These are phyloP conservation scores for Moxostoma hubbsi DNA, from an alignment of 2,797 vertebrate genomes.

Conservation along the genomic window DNA sequence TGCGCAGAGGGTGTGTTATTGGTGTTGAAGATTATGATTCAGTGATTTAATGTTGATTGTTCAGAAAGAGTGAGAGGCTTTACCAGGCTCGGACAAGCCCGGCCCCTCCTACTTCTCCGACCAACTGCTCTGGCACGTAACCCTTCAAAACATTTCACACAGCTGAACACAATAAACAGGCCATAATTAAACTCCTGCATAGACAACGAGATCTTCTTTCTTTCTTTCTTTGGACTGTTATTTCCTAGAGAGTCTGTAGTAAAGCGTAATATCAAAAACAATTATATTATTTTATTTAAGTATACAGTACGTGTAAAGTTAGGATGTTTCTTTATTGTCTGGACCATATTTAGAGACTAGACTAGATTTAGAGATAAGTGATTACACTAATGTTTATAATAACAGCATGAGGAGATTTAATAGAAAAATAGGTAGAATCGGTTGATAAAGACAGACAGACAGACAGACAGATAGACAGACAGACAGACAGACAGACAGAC, in stretches of 20 bases:
- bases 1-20: constrained; percentile 36
- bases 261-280: neutral
- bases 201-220: neutral
- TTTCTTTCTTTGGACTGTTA: neutral
- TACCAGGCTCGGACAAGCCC: constrained; percentile 51
- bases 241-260: constrained; percentile 24
- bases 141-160: constrained; percentile 32
- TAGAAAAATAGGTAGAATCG: too few relatives aligned
- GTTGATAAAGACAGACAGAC: too few relatives aligned
- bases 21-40: constrained; percentile 53
- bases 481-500: too few relatives aligned
- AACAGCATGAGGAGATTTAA: too few relatives aligned
- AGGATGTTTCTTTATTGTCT: neutral
- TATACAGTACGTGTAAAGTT: neutral
- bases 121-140: constrained; percentile 34
- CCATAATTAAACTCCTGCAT: constrained; percentile 19
- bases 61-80: constrained; percentile 29
- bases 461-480: too few relatives aligned
- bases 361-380: too few relatives aligned
- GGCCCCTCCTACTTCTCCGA: constrained; percentile 10
- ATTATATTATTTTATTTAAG: neutral
- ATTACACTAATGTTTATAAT: too few relatives aligned
- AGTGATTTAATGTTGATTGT: constrained; percentile 45
- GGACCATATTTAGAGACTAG: too few relatives aligned
- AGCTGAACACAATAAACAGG: constrained; percentile 27